These are phyloP conservation scores for Aelia acuminata DNA, from an alignment of 2,888 invertebrate genomes.

Conservation along the genomic window DNA sequence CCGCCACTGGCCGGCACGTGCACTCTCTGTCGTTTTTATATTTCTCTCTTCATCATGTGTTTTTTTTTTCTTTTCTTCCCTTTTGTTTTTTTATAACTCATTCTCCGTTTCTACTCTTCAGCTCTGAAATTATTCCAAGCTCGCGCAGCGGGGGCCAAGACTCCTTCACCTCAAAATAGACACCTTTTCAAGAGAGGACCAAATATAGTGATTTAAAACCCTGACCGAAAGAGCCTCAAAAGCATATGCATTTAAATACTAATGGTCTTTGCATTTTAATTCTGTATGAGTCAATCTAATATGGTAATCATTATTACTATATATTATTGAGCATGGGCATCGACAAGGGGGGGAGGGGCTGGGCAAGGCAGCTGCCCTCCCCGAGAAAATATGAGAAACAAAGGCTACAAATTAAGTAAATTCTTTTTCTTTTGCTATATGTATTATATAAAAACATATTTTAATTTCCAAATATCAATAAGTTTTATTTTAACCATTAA, in stretches of 20 bases:
- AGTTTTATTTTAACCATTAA: no score
- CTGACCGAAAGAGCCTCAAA: neutral
- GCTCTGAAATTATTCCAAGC: slow-evolving; percentile 49
- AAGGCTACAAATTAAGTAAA: no score
- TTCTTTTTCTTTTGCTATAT: no score
- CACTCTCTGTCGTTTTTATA: slow-evolving; percentile 44
- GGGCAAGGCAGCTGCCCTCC: no score
- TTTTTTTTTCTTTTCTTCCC: slow-evolving; percentile 26
- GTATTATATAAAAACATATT: no score
- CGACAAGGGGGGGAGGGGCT: no score
- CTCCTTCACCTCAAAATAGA: slow-evolving; percentile 32
- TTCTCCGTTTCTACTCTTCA: slow-evolving; percentile 40
- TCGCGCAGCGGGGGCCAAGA: slow-evolving; percentile 41
- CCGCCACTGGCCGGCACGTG: slow-evolving; percentile 44
- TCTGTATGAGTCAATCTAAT: neutral
- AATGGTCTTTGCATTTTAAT: neutral
- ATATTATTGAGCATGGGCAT: neutral
- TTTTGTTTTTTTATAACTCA: slow-evolving; percentile 26
- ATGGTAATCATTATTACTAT: neutral
- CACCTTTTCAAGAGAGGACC: slow-evolving; percentile 15
- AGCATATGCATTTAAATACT: slow-evolving; percentile 3
- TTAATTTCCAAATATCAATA: no score
- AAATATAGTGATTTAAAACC: slow-evolving; percentile 42
- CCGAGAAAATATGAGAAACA: no score
- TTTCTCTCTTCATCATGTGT: slow-evolving; percentile 48